phyloP scores from a whole-genome alignment of 2,888 invertebrate species.

The Synergus itoensis region DNA sequence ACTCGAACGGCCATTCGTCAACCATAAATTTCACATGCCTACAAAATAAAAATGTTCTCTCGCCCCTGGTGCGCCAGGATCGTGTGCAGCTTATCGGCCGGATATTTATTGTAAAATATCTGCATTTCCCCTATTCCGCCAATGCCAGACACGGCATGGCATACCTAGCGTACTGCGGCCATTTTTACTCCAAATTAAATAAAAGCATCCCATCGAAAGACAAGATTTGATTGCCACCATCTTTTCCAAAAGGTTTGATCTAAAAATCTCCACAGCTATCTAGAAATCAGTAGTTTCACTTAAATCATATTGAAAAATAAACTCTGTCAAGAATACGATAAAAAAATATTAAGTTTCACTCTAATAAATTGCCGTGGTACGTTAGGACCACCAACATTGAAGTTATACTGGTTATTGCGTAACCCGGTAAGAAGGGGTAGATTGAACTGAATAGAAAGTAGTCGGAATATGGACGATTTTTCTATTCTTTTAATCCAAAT shows the following conservation, averaged over 20 bases:
- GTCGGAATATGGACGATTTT: no score
- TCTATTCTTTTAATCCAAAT: no score
- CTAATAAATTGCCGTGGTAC: neutral
- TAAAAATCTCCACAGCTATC: neutral
- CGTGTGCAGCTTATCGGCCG: constrained; percentile 72
- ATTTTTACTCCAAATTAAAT: constrained; percentile 63
- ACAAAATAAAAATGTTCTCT: constrained; percentile 65
- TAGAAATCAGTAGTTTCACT: neutral
- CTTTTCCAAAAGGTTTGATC: neutral
- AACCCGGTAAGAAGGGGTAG: no score
- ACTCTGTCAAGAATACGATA: no score
- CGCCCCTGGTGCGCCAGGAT: constrained; percentile 53
- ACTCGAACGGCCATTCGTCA: constrained; percentile 72
- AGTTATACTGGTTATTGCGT: neutral
- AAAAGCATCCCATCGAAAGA: constrained; percentile 52
- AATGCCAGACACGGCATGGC: constrained; percentile 48
- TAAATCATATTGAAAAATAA: no score
- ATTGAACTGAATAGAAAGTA: no score
- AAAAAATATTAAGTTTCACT: neutral
- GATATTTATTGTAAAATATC: constrained; percentile 74
- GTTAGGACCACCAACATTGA: no score
- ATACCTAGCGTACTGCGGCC: constrained; percentile 53
- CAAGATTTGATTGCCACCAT: neutral
- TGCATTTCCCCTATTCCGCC: constrained; percentile 59
- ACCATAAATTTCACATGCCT: constrained; percentile 70